Base-by-base conservation (phyloP, 2,113 vertebrate genomes). In the Furnarius figulus region DNA sequence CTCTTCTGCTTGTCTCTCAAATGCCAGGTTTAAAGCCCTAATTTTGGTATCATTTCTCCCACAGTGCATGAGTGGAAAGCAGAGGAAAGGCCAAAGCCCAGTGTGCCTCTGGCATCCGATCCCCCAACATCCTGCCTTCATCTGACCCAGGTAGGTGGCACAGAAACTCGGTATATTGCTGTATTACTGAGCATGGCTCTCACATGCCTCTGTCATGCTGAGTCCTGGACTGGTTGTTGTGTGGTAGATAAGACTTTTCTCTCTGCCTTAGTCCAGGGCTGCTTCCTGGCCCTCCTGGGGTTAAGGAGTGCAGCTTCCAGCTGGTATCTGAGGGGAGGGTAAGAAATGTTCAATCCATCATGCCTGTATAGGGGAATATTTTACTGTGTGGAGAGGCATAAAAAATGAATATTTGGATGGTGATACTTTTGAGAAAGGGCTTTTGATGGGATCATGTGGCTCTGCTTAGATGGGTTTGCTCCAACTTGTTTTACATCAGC, bases 91-190 rank as follows among this genome's bases (percentile, higher is more conserved):
- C 95, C 88, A 55, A 94, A 40, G 50, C 90, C 82, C 89, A 65
- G 88, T 5, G 9, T 30, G 50, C 87, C 94, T 79, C 95, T 91
- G 92, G 96, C 84, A 89, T 77, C 96, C 5, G 6, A n/a, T 93
- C 61, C 78, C 73, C 84, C 96, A 93, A 93, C 92, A 77, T 94
- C 95, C 84, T 53, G 67, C 92, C 63, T 53, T 96, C 94, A 53
- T 97, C 97, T 98, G 96, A 98, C 94, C 93, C 71, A 91, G 98
- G 97, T 98, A 98, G 91, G 98, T 87, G 79, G 28, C 74, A 66
- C 20, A 47, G 0, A 4, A 22, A 52, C 53, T 68, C 9, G 1
- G 47, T n/a, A 63, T 4, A 15, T 16, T 37, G 55, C 5, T 23
- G 11, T 44, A 1, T 53, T 39, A n/a, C 46, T 47, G 75, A 67